phyloP scores from a whole-genome alignment of 2,888 invertebrate genomes.

The Cantharis rustica region DNA sequence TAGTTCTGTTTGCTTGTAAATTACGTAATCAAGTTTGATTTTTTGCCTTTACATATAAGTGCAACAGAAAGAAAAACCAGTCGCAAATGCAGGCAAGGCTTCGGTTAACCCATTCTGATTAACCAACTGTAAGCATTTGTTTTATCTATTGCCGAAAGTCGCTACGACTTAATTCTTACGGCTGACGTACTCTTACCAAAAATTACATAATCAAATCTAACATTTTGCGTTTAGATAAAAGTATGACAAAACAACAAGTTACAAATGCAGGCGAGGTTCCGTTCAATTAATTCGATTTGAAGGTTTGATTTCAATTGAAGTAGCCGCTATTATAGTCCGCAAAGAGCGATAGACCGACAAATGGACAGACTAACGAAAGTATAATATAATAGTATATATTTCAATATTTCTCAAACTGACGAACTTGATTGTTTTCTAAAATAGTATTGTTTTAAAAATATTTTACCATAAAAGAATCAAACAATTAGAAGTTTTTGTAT shows the following conservation, averaged over 20 bases:
- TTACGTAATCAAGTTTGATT: background rate
- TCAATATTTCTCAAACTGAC: background rate
- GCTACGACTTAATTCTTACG: too few species aligned
- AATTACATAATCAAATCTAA: too few species aligned
- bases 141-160: too few species aligned
- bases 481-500: background rate
- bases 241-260: too few species aligned
- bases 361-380: background rate
- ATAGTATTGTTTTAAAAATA: background rate
- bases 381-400: background rate
- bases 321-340: too few species aligned
- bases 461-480: background rate
- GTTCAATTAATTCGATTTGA: too few species aligned
- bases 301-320: too few species aligned
- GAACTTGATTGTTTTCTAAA: background rate
- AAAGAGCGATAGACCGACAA: background rate
- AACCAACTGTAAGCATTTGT: too few species aligned
- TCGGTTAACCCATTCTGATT: too few species aligned
- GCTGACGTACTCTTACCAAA: too few species aligned
- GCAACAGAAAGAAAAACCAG: background rate
- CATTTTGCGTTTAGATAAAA: too few species aligned
- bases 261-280: too few species aligned
- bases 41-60: background rate
- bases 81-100: background rate
- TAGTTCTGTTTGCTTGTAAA: background rate